A percentile compares a stretch with the other conserved stretches of the same genome.
phyloP scores from a whole-genome alignment of 2,888 invertebrate genomes.

The Torymus auratus region DNA sequence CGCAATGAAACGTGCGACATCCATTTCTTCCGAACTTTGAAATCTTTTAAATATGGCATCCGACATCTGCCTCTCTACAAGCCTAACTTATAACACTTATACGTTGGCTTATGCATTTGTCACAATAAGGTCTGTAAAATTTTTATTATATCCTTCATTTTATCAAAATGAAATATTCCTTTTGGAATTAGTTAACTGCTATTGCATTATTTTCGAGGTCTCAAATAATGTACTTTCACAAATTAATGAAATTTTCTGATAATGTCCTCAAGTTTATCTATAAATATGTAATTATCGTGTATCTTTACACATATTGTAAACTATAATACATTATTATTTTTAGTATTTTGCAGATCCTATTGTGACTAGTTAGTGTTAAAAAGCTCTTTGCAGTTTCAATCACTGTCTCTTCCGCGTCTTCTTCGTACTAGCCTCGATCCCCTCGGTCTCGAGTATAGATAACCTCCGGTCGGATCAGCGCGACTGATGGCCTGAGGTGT shows the following conservation, averaged over 20 bases:
- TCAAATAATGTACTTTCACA: too few species aligned
- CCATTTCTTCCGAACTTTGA: conserved; percentile 56
- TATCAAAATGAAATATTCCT: neutral
- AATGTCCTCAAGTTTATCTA: too few species aligned
- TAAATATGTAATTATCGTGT: too few species aligned
- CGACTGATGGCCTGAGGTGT: conserved; percentile 82
- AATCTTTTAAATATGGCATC: conserved; percentile 55
- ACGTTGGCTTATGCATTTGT: neutral
- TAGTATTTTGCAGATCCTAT: neutral
- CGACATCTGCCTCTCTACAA: conserved; percentile 45
- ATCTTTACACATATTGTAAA: neutral
- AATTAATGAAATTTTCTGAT: too few species aligned
- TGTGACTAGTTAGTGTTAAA: neutral
- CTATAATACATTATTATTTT: neutral
- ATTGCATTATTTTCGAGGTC: too few species aligned
- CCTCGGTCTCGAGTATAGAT: conserved; percentile 67
- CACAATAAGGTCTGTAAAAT: neutral
- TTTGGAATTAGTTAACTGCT: neutral
- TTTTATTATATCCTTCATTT: neutral
- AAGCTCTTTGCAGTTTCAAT: conserved; percentile 53
- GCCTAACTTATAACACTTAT: conserved; percentile 21
- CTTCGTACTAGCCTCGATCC: conserved; percentile 67
- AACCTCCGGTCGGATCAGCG: conserved; percentile 65
- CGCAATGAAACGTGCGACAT: conserved; percentile 63
- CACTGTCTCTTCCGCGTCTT: conserved; percentile 66